These are phyloP conservation scores for Patella ulyssiponensis DNA, from an alignment of 2,888 invertebrate genomes.

Conservation along the genomic window DNA sequence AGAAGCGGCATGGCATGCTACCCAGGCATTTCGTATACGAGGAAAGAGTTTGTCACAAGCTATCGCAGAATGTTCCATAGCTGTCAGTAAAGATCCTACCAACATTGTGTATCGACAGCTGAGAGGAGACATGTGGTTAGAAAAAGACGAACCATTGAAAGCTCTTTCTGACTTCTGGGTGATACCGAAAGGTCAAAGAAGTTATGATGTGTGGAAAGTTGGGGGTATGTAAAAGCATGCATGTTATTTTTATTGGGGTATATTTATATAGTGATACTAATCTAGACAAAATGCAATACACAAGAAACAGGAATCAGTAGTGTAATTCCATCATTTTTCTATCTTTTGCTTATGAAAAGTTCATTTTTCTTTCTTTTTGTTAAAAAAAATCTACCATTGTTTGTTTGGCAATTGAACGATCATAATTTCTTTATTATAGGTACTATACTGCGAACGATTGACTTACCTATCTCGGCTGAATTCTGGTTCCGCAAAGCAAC, in stretches of 20 bases:
- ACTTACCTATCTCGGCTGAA: constrained; percentile 60
- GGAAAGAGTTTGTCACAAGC: constrained; percentile 43
- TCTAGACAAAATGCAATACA: neutral
- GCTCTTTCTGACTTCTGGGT: constrained; percentile 54
- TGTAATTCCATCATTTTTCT: no score
- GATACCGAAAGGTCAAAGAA: constrained; percentile 55
- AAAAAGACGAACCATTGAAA: constrained; percentile 41
- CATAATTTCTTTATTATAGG: no score
- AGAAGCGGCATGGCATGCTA: constrained; percentile 26
- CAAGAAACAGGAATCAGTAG: no score
- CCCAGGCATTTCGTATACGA: constrained; percentile 23
- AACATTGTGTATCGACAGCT: constrained; percentile 50
- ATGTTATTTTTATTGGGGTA: neutral
- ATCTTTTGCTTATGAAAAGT: no score
- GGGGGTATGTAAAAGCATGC: constrained; percentile 51
- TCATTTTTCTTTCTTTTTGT: no score
- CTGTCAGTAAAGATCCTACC: constrained; percentile 33
- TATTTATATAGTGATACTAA: neutral
- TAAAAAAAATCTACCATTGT: no score
- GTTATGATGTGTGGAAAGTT: constrained; percentile 59
- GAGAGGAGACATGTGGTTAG: constrained; percentile 50
- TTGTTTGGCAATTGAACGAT: no score
- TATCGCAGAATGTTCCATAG: constrained; percentile 44
- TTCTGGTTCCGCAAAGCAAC: constrained; percentile 64
- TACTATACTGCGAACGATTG: constrained; percentile 39